Percentiles rank a stretch among this genome's conserved stretches.
Conservation (phyloP, 2,888 invertebrate species). For the Nephrocerus scutellatus region DNA sequence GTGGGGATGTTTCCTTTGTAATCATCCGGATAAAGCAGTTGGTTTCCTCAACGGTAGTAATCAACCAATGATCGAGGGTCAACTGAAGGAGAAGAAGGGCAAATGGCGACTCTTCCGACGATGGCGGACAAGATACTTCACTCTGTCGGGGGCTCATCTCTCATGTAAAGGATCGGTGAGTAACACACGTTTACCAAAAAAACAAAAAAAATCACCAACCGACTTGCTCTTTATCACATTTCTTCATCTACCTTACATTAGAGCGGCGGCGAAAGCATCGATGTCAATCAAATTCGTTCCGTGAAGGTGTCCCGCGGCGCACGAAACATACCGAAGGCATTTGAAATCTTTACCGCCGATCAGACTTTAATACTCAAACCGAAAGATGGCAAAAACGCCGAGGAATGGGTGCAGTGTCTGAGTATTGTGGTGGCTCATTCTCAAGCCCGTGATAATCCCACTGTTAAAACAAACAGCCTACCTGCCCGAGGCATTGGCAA, state of each 20-base stretch:
- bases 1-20: conserved; percentile 93
- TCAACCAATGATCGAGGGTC: conserved; percentile 83
- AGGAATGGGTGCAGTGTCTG: conserved; percentile 93
- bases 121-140: conserved; percentile 92
- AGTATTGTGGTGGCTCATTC: conserved; percentile 84
- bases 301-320: conserved; percentile 90
- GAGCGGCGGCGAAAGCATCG: conserved; percentile 81
- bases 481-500: conserved; percentile 47
- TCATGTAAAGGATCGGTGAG: conserved; percentile 78
- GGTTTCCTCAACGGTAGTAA: conserved; percentile 75
- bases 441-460: conserved; percentile 47
- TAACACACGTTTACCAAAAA: conserved; percentile 20
- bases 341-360: conserved; percentile 93
- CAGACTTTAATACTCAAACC: conserved; percentile 90
- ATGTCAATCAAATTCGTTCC: conserved; percentile 86
- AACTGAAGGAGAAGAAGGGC: conserved; percentile 85
- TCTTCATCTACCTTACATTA: conserved; percentile 34
- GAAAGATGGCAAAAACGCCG: conserved; percentile 88
- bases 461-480: conserved; percentile 47
- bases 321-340: conserved; percentile 88
- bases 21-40: conserved; percentile 82
- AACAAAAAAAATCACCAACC: neutral
- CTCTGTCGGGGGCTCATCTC: conserved; percentile 84
- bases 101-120: conserved; percentile 84
- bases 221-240: neutral